Percentiles rank a stretch among this genome's conserved stretches.
Conservation (phyloP, 1,140 invertebrate genomes). For the Dolichoris vasculosae region DNA sequence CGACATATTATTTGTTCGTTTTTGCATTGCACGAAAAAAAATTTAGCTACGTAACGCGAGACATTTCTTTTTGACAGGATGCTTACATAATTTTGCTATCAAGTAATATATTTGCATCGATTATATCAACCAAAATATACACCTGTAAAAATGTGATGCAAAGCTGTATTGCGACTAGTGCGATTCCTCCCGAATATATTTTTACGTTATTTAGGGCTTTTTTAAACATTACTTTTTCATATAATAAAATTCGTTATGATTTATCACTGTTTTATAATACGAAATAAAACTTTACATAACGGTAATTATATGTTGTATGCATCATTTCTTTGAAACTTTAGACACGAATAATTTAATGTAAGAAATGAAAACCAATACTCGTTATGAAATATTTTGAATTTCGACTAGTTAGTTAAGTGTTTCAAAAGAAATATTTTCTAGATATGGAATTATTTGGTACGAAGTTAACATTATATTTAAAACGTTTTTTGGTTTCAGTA, state of each 20-base stretch:
- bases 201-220: not conserved
- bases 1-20: constrained; percentile 1
- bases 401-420: not conserved
- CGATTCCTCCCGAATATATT: not conserved
- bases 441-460: not conserved
- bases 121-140: not conserved
- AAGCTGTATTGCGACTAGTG: not conserved
- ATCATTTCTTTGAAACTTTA: not conserved
- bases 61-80: not conserved
- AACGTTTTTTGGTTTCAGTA: not conserved
- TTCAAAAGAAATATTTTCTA: not conserved
- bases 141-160: not conserved
- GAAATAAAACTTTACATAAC: not conserved
- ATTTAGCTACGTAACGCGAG: constrained; percentile 7
- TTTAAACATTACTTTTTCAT: not conserved
- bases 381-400: not conserved
- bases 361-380: not conserved
- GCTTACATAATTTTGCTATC: constrained; percentile 31
- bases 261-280: not conserved
- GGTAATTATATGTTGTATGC: not conserved
- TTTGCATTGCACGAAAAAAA: not conserved
- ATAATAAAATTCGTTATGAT: not conserved
- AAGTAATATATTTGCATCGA: not conserved
- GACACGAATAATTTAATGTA: not conserved
- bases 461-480: not conserved